These are phyloP conservation scores for Melieria omissa DNA, from an alignment of 2,888 invertebrate genomes.

Conservation along the genomic window DNA sequence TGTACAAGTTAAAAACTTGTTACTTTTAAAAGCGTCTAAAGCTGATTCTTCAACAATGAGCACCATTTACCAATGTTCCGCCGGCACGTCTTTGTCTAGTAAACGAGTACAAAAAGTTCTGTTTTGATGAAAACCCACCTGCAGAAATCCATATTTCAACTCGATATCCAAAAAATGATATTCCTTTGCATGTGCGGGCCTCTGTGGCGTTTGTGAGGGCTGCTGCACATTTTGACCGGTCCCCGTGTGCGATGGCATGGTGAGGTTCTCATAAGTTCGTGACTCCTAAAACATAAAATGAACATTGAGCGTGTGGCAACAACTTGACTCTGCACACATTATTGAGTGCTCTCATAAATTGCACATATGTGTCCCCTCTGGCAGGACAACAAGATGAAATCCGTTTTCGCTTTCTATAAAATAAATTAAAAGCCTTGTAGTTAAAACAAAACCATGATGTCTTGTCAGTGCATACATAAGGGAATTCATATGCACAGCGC, in stretches of 20 bases:
- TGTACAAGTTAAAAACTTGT: too few relatives aligned
- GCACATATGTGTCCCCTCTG: too few relatives aligned
- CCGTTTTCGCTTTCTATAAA: too few relatives aligned
- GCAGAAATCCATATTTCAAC: constrained; percentile 90
- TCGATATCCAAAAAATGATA: constrained; percentile 92
- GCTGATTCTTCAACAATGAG: background rate
- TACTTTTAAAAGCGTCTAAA: too few relatives aligned
- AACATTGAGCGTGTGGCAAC: background rate
- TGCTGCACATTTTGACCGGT: constrained; percentile 60
- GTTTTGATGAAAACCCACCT: constrained; percentile 71
- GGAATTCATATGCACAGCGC: too few relatives aligned
- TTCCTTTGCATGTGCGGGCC: constrained; percentile 79
- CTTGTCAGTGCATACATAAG: too few relatives aligned
- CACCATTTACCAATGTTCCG: background rate
- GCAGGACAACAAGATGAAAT: too few relatives aligned
- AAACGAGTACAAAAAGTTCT: background rate
- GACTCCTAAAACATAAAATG: constrained; percentile 56
- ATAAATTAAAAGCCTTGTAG: too few relatives aligned
- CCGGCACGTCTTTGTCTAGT: background rate
- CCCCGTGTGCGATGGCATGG: constrained; percentile 63
- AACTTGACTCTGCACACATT: too few relatives aligned
- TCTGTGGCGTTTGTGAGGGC: constrained; percentile 63
- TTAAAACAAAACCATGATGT: too few relatives aligned
- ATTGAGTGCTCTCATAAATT: too few relatives aligned
- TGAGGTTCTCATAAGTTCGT: constrained; percentile 63